phyloP scores from a whole-genome alignment of 2,888 invertebrate genomes.

The Gymnocheta viridis region DNA sequence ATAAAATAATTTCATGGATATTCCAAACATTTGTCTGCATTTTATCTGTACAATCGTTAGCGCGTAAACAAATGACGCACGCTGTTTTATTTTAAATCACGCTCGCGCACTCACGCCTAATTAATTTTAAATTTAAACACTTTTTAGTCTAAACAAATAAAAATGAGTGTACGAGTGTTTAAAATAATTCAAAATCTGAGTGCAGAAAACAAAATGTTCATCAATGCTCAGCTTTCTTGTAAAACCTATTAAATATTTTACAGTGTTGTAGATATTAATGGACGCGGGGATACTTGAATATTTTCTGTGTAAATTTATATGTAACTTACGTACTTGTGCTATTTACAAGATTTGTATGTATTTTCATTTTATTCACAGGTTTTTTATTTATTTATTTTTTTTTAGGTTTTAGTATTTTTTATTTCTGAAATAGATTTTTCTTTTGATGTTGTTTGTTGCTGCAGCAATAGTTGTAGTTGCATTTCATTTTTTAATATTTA shows the following conservation, averaged over 20 bases:
- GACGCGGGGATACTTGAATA: neutral
- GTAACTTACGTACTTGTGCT: neutral
- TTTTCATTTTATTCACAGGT: constrained; percentile 26
- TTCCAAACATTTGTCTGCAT: no score
- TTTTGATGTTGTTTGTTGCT: constrained; percentile 37
- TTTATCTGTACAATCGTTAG: no score
- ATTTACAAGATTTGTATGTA: constrained; percentile 6
- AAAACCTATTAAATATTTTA: neutral
- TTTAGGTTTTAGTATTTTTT: constrained; percentile 13
- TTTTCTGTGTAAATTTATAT: neutral
- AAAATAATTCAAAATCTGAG: neutral
- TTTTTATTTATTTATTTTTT: neutral
- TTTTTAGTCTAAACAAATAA: no score
- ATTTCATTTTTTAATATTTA: constrained; percentile 25
- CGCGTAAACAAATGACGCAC: no score
- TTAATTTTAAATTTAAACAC: neutral
- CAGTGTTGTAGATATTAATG: neutral
- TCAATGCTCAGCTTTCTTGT: neutral
- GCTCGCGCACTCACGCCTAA: no score
- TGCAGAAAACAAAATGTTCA: neutral
- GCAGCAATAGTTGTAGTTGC: constrained; percentile 11
- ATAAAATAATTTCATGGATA: no score
- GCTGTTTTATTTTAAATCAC: no score
- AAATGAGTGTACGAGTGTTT: no score
- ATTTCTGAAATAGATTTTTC: constrained; percentile 35